Base-by-base conservation (phyloP, 2,888 invertebrate genomes). In the Leucoma salicis region DNA sequence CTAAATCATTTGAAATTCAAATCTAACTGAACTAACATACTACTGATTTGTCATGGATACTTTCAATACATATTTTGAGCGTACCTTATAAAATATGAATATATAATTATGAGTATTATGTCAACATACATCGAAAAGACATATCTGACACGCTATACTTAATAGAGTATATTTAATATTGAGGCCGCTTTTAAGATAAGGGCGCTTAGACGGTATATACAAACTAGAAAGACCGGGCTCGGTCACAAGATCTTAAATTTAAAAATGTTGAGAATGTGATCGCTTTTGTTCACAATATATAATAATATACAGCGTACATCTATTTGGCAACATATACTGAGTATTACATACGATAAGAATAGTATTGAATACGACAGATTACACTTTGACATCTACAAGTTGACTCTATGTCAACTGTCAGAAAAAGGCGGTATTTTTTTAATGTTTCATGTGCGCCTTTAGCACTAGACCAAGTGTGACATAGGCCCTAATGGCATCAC, bases 281-380 rank as follows among this genome's bases (percentile, higher is more conserved):
- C 42, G 49, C 39, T 31, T 27, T 31, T 53, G 43, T 44, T 41
- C 35, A 52, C 43, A 46, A 41, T 36, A 58, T 51, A 57, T 59
- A 51, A 39, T 41, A 42, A 57, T 53, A 21, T 8, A 21, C 7
- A 21, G 3, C 8, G 21, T 21, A 58, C 45, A 58, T 56, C 63
- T 72, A 73, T 72, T 71, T 75, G 76, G 76, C 76, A 73, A 74
- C 70, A 59, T 49, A 58, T 55, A 57, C 45, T 63, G 62, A 63
- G 64, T 63, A 63, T 63, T 64, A 44, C 31, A 63, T 48, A 61
- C 42, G 57, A 57, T 42, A 49, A 52, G 39, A 46, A 43, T 27
- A 27, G n/a, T 27, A 10, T 27, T 27, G 4, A 27, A n/a, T 11
- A 27, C 2, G 27, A 27, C n/a, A n/a, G n/a, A n/a, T n/a, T n/a